These are phyloP conservation scores for Epinephelus coioides DNA, from an alignment of 2,797 vertebrate species.

Conservation along the genomic window DNA sequence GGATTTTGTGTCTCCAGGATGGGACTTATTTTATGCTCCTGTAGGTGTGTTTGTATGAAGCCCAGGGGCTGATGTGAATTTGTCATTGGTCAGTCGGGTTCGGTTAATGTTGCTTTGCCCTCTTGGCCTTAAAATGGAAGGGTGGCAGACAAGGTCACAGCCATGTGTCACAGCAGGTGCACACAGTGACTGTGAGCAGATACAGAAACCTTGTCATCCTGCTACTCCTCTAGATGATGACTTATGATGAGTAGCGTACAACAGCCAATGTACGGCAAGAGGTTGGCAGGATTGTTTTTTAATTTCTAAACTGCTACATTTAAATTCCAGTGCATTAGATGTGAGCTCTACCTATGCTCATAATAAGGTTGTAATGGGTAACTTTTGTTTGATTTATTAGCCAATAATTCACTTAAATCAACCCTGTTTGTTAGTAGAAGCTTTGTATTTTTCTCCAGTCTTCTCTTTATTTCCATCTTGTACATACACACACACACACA, in stretches of 20 bases:
- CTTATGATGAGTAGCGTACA: neutral
- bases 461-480: neutral
- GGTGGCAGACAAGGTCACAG: neutral
- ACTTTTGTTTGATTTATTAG: neutral
- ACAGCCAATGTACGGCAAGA: neutral
- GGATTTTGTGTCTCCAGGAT: neutral
- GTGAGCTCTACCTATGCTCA: neutral
- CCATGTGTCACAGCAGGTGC: neutral
- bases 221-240: neutral
- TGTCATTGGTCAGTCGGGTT: slow-evolving; percentile 2
- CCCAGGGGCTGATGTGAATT: neutral
- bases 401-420: neutral
- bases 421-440: neutral
- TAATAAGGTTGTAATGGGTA: neutral
- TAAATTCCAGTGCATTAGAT: neutral
- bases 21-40: neutral
- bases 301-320: neutral
- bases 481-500: neutral
- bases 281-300: neutral
- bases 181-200: neutral
- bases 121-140: neutral
- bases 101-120: neutral
- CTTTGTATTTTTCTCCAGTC: neutral
- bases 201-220: neutral
- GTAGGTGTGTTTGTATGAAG: neutral